Evolutionary conservation across 2,113 vertebrate genomes (phyloP), one percentile per base, ranked within the genome.

Genomic region (Larimichthys polyactis): DNA sequence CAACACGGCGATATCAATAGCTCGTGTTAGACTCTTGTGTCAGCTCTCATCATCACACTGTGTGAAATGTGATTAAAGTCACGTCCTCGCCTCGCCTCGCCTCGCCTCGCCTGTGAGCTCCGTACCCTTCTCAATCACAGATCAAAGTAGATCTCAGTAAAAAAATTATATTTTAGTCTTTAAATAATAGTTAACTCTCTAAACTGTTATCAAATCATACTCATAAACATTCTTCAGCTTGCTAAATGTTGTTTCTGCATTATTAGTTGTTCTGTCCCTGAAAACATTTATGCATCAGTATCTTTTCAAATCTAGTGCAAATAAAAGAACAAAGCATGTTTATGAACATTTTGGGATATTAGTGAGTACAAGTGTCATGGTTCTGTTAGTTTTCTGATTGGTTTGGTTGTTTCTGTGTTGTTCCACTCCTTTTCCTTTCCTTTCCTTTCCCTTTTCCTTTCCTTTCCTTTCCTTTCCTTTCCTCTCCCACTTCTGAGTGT

Each of bases 1-100:
- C 72, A 81, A 55, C 82, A 32, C 32, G 4, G 78, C 68, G 87
- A 87, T 90, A 87, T 89, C 84, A 86, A 81, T 81, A 87, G 90
- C 87, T 44, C 0, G 72, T 66, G 84, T 80, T 58, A 85, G 83
- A 80, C 79, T 27, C 2, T n/a, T 46, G 84, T 67, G 76, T 62
- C 79, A 69, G 66, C 65, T 9, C 54, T 48, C 75, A 11, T 40
- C 74, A 51, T 73, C 78, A 43, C 68, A 6, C 78, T 32, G 72
- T 5, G 83, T 36, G 6, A 79, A 78, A 76, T 79, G 71, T 67
- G 83, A 87, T 71, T 64, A 70, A 81, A 83, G 76, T 84, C 62
- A 82, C n/a, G 10, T 44, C 32, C 32, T 4, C 40, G 27, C 32
- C 57, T 79, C 15, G 3, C 55, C 48, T 79, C 15, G 3, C 55